phyloP scores from a whole-genome alignment of 2,113 vertebrate species.

The Pituophis catenifer region DNA sequence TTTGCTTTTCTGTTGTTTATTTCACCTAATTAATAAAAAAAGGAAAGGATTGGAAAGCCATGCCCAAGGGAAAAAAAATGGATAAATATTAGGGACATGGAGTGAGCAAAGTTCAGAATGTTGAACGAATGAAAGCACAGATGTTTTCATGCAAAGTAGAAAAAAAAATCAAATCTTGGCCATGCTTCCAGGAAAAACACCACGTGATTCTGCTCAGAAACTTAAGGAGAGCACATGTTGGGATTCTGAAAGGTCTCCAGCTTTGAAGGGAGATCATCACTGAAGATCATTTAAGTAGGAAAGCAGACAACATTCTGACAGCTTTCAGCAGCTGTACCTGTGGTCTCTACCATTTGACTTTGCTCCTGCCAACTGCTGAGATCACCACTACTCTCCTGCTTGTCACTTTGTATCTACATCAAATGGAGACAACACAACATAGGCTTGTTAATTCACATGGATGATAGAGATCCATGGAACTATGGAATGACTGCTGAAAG shows the following conservation, averaged over 20 bases:
- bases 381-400: constrained; percentile 18
- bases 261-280: constrained; percentile 27
- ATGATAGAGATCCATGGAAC: constrained; percentile 41
- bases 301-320: constrained; percentile 34
- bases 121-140: background rate
- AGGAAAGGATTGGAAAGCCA: rapidly evolving
- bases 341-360: background rate
- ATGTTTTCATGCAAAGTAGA: background rate
- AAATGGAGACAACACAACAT: constrained; percentile 48
- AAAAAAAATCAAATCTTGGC: constrained; percentile 32
- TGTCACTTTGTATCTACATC: constrained; percentile 42
- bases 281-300: constrained; percentile 37
- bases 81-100: background rate
- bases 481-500: constrained; percentile 60
- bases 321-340: constrained; percentile 38
- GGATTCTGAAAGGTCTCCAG: constrained; percentile 41
- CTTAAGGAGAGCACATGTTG: constrained; percentile 22
- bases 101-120: background rate
- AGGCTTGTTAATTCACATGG: constrained; percentile 31
- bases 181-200: constrained; percentile 19
- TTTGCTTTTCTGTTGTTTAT: background rate
- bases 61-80: background rate
- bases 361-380: background rate
- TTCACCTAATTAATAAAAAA: background rate
- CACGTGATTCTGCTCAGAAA: constrained; percentile 14